Percentiles rank a stretch among this genome's conserved stretches.
Evolutionary conservation across 2,113 vertebrate species (phyloP).

Genomic region (Delphinus delphis): DNA sequence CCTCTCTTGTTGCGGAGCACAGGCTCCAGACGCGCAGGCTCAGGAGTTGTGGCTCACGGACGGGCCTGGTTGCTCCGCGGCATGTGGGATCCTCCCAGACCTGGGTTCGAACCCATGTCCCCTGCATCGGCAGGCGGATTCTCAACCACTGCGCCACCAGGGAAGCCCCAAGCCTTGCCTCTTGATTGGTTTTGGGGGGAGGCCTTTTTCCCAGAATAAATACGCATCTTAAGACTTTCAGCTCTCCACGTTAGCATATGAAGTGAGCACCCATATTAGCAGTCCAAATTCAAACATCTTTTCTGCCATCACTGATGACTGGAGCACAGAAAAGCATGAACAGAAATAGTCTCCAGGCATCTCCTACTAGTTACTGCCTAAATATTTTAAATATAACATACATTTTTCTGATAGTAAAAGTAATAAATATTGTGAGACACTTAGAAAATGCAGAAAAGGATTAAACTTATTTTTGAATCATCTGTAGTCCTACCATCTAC

Average conservation of each 20-base stretch:
- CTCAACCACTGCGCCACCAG: too few relatives aligned
- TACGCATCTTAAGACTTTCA: not conserved
- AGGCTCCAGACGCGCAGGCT: too few relatives aligned
- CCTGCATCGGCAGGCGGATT: too few relatives aligned
- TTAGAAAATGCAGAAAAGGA: not conserved
- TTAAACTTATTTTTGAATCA: not conserved
- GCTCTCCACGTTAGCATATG: not conserved
- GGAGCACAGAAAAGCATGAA: not conserved
- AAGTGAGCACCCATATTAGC: not conserved
- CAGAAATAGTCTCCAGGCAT: not conserved
- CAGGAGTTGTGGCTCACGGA: too few relatives aligned
- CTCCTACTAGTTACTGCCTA: not conserved
- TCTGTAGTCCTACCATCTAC: not conserved
- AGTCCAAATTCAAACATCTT: not conserved
- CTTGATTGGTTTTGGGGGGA: not conserved
- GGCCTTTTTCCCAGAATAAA: not conserved
- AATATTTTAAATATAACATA: not conserved
- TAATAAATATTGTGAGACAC: not conserved
- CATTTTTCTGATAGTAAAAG: conserved; percentile 31
- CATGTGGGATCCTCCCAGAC: too few relatives aligned
- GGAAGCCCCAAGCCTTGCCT: not conserved
- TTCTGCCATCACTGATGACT: not conserved
- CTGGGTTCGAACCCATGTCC: too few relatives aligned
- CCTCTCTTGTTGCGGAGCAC: too few relatives aligned
- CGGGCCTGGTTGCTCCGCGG: too few relatives aligned